These are phyloP conservation scores for Struthidea cinerea DNA, from an alignment of 2,113 vertebrate genomes.

Conservation along the genomic window DNA sequence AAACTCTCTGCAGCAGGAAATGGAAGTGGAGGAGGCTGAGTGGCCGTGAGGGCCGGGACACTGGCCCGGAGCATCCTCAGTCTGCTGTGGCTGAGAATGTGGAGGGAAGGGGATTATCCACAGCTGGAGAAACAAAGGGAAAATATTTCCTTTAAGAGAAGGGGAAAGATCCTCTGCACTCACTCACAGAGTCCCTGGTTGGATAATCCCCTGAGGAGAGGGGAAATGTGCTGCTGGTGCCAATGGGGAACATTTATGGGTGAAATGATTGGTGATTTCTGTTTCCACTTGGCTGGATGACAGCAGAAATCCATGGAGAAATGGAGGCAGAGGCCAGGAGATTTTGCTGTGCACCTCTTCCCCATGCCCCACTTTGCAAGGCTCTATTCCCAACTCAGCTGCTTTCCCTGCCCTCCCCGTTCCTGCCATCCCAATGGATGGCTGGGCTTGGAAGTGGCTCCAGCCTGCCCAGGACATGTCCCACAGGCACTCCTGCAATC, in stretches of 20 bases:
- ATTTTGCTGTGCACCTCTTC: neutral
- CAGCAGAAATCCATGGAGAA: neutral
- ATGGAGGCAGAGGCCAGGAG: neutral
- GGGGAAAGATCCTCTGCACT: neutral
- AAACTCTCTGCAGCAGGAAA: neutral
- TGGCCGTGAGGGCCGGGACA: neutral
- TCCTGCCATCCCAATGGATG: neutral
- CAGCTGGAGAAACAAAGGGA: neutral
- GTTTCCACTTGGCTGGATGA: neutral
- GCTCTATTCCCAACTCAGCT: neutral
- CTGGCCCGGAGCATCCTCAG: neutral
- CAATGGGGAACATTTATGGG: neutral
- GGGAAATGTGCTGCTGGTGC: neutral
- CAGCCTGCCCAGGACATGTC: neutral
- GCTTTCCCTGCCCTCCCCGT: fast-evolving
- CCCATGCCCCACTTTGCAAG: neutral
- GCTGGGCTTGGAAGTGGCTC: neutral
- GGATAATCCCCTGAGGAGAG: neutral
- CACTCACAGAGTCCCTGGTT: neutral
- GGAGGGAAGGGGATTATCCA: neutral
- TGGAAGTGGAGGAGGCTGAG: neutral
- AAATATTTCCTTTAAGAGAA: neutral
- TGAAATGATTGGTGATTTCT: neutral
- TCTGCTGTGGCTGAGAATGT: neutral
- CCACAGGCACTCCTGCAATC: no score